These are phyloP conservation scores for Pseudomyrmex concolor DNA, from an alignment of 1,140 invertebrate species.

Conservation along the genomic window DNA sequence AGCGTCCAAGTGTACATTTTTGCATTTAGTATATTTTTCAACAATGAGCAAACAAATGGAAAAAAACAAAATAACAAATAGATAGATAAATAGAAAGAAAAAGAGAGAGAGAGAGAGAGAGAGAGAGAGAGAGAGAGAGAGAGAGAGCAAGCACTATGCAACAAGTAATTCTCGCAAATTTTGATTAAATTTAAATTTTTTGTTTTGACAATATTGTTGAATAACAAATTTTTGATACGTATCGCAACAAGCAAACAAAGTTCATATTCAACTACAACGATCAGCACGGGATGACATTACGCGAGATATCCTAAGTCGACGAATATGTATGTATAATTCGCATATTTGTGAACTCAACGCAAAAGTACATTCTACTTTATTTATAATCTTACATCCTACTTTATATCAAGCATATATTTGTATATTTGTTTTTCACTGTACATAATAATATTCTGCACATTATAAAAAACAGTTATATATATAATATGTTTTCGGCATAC, in stretches of 20 bases:
- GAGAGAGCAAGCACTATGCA: background rate
- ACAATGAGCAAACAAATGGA: background rate
- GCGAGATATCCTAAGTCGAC: slow-evolving; percentile 1
- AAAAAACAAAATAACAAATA: too few relatives aligned
- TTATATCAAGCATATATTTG: too few relatives aligned
- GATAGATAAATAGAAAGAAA: too few relatives aligned
- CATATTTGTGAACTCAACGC: background rate
- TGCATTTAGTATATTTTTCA: background rate
- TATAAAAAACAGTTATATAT: too few relatives aligned
- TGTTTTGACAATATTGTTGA: slow-evolving; percentile 28
- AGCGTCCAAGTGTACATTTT: background rate
- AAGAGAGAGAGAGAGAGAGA: background rate
- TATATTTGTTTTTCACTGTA: too few relatives aligned
- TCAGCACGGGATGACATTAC: slow-evolving; percentile 31
- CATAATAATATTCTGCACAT: too few relatives aligned
- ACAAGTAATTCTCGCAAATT: background rate
- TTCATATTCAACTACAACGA: background rate
- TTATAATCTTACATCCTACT: too few relatives aligned
- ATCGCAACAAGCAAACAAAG: background rate
- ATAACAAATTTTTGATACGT: background rate
- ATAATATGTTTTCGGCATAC: too few relatives aligned
- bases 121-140: background rate
- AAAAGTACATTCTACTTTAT: background rate
- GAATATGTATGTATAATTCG: background rate
- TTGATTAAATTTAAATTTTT: background rate